Evolutionary conservation across 2,888 invertebrate species (phyloP).

Genomic region (Ochropleura plecta): DNA sequence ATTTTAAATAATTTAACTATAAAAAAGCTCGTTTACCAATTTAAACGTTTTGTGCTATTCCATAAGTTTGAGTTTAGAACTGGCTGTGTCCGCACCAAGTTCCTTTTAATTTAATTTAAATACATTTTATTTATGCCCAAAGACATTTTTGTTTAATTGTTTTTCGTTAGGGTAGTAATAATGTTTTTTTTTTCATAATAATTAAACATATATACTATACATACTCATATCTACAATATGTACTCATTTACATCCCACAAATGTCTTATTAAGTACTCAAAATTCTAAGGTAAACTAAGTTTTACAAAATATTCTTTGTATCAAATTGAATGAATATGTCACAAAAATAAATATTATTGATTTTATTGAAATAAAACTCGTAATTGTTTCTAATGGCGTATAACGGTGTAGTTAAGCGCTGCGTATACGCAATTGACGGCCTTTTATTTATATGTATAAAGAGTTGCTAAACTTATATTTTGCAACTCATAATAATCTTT

Average conservation of each 20-base stretch:
- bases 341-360: conserved; percentile 7
- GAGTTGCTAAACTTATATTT: background rate
- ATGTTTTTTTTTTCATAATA: background rate
- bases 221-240: background rate
- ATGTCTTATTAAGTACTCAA: background rate
- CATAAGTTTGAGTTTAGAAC: conserved; percentile 48
- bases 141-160: conserved; percentile 29
- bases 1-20: background rate
- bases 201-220: background rate
- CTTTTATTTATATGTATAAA: background rate
- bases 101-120: conserved; percentile 38
- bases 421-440: background rate
- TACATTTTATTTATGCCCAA: conserved; percentile 22
- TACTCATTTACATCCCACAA: conserved; percentile 20
- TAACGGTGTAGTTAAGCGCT: background rate
- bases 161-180: conserved; percentile 16
- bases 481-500: background rate
- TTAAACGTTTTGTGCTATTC: conserved; percentile 9
- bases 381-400: background rate
- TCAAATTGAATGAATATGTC: background rate
- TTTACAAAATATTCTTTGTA: background rate
- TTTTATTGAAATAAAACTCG: background rate
- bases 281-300: background rate
- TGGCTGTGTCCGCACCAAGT: conserved; percentile 54
- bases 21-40: background rate